Base-by-base conservation (phyloP, 1,140 invertebrate species). In the Dinothrombium tinctorium region DNA sequence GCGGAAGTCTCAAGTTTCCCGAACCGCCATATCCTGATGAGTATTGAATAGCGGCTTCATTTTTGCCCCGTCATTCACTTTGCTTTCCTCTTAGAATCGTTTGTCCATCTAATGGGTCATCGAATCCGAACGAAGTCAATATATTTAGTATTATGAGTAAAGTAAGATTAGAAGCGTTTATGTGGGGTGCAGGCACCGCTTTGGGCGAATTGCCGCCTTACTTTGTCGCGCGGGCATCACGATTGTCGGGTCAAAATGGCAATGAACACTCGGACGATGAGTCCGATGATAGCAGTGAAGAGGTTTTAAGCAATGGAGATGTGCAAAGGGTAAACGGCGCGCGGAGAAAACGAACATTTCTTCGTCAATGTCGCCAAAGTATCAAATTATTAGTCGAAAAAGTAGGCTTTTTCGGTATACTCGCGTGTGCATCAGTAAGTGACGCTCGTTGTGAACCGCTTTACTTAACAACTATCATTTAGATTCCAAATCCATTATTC, bases 401-500 rank as follows among this genome's bases (percentile, higher is more conserved):
- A 56, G 80, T 95, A 36, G 92, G 94, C 19, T 99, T 99, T 62
- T 74, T 86, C 48, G 92, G 92, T 20, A 99, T 99, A 49, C 59
- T 99, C 43, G 76, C 86, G 3, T 98, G 90, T 66, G 94, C 92
- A 32, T 92, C 86, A 43, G n/a, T n/a, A n/a, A n/a, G n/a, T n/a
- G n/a, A n/a, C n/a, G n/a, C n/a, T n/a, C n/a, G n/a, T n/a, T n/a
- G n/a, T n/a, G n/a, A n/a, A n/a, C n/a, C n/a, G n/a, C n/a, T n/a
- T n/a, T n/a, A n/a, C n/a, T n/a, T n/a, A n/a, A n/a, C n/a, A n/a
- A n/a, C n/a, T n/a, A n/a, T n/a, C n/a, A n/a, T n/a, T n/a, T n/a
- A n/a, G n/a, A 87, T 96, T 56, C 94, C 94, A n/a, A 99, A 99
- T 67, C 94, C 94, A 1, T 58, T 99, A 39, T 99, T 98, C 60